These are phyloP conservation scores for Leuctra nigra DNA, from an alignment of 2,888 invertebrate species.

Conservation along the genomic window DNA sequence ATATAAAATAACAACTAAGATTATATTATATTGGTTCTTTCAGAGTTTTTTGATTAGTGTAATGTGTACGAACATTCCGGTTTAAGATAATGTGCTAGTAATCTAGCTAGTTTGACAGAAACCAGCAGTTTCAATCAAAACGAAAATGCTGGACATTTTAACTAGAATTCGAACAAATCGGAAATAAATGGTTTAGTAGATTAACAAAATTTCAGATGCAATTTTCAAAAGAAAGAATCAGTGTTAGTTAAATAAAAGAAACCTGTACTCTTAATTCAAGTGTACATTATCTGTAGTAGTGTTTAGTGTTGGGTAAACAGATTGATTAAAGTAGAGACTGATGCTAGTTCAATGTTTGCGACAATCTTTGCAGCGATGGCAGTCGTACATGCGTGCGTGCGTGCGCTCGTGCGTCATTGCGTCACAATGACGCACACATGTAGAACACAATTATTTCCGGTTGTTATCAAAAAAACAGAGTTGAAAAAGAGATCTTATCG, in stretches of 20 bases:
- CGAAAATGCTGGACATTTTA: conserved; percentile 23
- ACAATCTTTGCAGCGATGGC: conserved; percentile 21
- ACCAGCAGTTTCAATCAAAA: conserved; percentile 18
- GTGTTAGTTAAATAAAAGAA: not conserved
- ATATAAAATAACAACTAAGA: conserved; percentile 1
- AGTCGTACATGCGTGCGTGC: not conserved
- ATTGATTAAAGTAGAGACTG: conserved; percentile 26
- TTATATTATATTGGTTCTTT: not conserved
- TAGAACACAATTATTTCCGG: not conserved
- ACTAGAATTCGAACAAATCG: conserved; percentile 1
- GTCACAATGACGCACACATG: not conserved
- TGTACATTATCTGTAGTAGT: not conserved
- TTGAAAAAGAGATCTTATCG: conserved; percentile 15
- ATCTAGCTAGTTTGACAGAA: conserved; percentile 17
- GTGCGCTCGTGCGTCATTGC: too few species aligned
- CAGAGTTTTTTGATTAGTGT: conserved; percentile 25
- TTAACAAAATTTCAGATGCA: not conserved
- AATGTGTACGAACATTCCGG: conserved; percentile 16
- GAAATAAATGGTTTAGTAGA: not conserved
- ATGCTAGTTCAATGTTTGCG: conserved; percentile 23
- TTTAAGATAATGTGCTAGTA: conserved; percentile 19
- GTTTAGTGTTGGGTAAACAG: conserved; percentile 8
- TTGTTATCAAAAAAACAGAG: conserved; percentile 5
- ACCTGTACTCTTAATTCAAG: conserved; percentile 7
- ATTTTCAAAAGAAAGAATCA: not conserved